Evolutionary conservation across 2,888 invertebrate genomes (phyloP).

Genomic region (Catocala fraxini): DNA sequence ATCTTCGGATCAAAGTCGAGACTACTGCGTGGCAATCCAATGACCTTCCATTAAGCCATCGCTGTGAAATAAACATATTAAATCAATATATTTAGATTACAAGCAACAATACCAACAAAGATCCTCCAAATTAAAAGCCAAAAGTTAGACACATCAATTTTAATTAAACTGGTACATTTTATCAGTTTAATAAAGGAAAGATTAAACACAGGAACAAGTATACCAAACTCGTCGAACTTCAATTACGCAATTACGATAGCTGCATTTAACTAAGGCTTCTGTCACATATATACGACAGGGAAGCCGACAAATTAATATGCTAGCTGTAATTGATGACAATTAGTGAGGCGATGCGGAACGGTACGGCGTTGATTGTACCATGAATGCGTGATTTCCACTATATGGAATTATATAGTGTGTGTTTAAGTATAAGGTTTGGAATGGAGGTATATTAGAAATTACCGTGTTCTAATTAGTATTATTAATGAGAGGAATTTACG

Average conservation of each 20-base stretch:
- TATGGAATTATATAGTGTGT: slow-evolving; percentile 25
- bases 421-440: slow-evolving; percentile 10
- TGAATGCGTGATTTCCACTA: slow-evolving; percentile 50
- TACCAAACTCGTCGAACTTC: slow-evolving; percentile 13
- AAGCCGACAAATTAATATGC: slow-evolving; percentile 58
- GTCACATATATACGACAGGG: slow-evolving; percentile 38
- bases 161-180: no score
- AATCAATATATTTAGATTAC: no score
- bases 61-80: no score
- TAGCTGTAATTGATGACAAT: slow-evolving; percentile 61
- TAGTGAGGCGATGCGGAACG: slow-evolving; percentile 51
- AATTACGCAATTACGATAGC: slow-evolving; percentile 24
- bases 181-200: no score
- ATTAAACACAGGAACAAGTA: no score
- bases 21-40: no score
- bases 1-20: no score
- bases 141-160: no score
- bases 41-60: no score
- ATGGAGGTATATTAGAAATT: not conserved
- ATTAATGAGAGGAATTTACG: no score
- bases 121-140: no score
- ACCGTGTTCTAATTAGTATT: not conserved
- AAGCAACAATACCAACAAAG: no score
- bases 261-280: slow-evolving; percentile 29
- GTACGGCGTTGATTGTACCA: slow-evolving; percentile 48